Evolutionary conservation across 1,140 invertebrate genomes (phyloP).

Genomic region (Manduca sexta): DNA sequence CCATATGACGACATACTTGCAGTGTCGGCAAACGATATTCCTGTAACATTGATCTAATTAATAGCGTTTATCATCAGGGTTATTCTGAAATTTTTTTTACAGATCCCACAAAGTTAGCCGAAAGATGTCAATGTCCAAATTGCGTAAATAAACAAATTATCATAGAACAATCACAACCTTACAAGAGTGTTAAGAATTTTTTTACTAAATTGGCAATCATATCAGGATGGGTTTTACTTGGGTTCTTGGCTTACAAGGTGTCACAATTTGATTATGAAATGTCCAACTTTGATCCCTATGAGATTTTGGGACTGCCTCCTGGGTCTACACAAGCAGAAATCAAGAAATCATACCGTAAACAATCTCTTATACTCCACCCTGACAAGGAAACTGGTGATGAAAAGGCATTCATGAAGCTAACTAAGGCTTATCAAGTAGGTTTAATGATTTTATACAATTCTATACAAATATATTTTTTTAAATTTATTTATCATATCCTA

Average conservation of each 20-base stretch:
- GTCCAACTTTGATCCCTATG: constrained; percentile 99
- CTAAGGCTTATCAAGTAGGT: constrained; percentile 90
- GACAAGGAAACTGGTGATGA: constrained; percentile 98
- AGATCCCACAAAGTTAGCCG: constrained; percentile 83
- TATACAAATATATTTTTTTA: no score
- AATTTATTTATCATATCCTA: no score
- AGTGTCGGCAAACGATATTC: no score
- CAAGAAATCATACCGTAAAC: constrained; percentile 95
- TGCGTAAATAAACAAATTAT: constrained; percentile 90
- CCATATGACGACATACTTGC: no score
- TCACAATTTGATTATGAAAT: constrained; percentile 98
- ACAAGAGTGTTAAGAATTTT: constrained; percentile 85
- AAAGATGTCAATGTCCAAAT: constrained; percentile 89
- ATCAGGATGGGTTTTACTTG: constrained; percentile 91
- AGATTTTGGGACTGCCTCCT: constrained; percentile 92
- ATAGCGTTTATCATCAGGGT: no score
- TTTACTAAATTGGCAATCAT: constrained; percentile 80
- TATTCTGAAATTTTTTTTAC: constrained; percentile 11
- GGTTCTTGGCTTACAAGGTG: constrained; percentile 94
- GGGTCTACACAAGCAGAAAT: constrained; percentile 91
- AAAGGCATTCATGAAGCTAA: constrained; percentile 97
- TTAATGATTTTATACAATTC: no score
- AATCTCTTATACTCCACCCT: constrained; percentile 96
- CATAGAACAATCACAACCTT: constrained; percentile 88
- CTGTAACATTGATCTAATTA: no score